Base-by-base conservation (phyloP, 1,140 invertebrate genomes). In the Drosophila leontia region DNA sequence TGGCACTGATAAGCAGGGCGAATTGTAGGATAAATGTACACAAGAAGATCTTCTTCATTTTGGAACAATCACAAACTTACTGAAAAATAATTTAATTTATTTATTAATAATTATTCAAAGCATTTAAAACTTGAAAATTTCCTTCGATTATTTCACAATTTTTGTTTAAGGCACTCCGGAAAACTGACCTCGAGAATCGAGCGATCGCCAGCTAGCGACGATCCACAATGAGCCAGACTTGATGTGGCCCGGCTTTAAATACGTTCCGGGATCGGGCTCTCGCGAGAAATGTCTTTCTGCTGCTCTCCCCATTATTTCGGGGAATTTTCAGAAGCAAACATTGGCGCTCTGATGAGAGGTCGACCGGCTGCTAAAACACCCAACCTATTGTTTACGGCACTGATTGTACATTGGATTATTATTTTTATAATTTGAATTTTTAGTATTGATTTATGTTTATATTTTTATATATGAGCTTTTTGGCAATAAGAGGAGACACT, bases 141-240 rank as follows among this genome's bases (percentile, higher is more conserved):
- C 48, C 61, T 19, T 42, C 3, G 5, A 42, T 19, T 53, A 17
- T 42, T 55, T 35, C 55, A 42, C 56, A 67, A 15, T 15, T n/a
- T n/a, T n/a, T n/a, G 34, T 32, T 32, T 2, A 23, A 60, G 53
- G 29, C 41, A 53, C 51, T 47, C 19, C 13, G 1, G 4, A 42
- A 37, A 55, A 67, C 55, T 7, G 23, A 76, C 44, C 62, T 44
- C 2, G 32, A 11, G 35, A 71, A 48, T 15, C 45, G 37, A 79
- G 29, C 42, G n/a, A 67, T 50, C 47, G 63, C 62, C 39, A 59
- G 32, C 42, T 17, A 58, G 61, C 13, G 39, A 50, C 53, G 72
- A 71, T 57, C 29, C 61, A 68, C 72, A 88, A 78, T 87, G 84
- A 88, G 77, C 57, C 70, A n/a, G 68, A 35, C 44, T 59, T 50